Base-by-base conservation (phyloP, 2,888 invertebrate genomes). In the Enoplolaimus lenunculus region DNA sequence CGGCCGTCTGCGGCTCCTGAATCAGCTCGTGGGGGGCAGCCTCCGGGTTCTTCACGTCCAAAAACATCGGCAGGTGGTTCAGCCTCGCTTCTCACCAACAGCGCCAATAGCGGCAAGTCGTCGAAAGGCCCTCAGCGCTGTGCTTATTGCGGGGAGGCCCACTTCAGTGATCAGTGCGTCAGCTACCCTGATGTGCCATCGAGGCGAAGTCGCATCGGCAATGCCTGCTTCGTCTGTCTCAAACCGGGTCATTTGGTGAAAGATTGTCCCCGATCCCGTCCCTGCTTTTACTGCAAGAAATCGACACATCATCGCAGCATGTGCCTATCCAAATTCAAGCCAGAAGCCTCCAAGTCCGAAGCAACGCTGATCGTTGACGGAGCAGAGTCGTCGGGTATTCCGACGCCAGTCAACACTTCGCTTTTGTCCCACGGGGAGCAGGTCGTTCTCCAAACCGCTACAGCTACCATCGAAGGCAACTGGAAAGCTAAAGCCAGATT, bases 201-300 rank as follows among this genome's bases (percentile, higher is more conserved):
- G n/a, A n/a, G n/a, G n/a, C n/a, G n/a, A n/a, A n/a, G n/a, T n/a
- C n/a, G n/a, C n/a, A n/a, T n/a, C n/a, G n/a, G n/a, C n/a, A n/a
- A n/a, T n/a, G n/a, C n/a, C n/a, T 62, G 64, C 26, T 62, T 30
- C 64, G 7, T 16, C 28, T 62, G 64, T 26, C 64, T 62, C 7
- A 33, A 16, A 7, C 28, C 16, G 13, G 64, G 64, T 13, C 64
- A 62, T 26, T 13, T 33, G 13, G 7, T 26, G 13, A 62, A 26
- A 62, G 26, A 62, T 26, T 62, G 64, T 62, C 64, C 7, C 28
- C 28, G n/a, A n/a, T 7, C 13, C 16, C 28, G 31, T 7, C 7
- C n/a, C 31, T 62, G 64, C n/a, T 62, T 62, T 33, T 62, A 62
- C 26, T 62, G 64, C 64, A 62, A 62, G n/a, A n/a, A n/a, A n/a